Percentiles rank a stretch among this genome's conserved stretches.
These are phyloP conservation scores for Arbacia lixula DNA, from an alignment of 53 echinoderm and acorn worm species.

Conservation along the genomic window DNA sequence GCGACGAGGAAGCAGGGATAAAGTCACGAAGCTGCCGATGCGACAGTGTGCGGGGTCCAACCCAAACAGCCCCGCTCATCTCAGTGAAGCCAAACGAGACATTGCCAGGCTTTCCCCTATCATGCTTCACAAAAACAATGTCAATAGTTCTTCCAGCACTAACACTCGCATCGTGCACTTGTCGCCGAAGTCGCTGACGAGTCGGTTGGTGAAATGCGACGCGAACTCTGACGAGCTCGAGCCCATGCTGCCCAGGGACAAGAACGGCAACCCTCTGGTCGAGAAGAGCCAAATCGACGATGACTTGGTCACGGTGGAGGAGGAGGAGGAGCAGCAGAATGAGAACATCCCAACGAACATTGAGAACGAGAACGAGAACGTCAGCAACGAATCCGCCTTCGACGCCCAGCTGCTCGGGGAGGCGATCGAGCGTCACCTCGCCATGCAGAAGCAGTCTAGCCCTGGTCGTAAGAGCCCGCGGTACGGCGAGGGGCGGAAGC, in stretches of 20 bases:
- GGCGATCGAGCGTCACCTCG: conserved; percentile 91
- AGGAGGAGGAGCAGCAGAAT: conserved; percentile 35
- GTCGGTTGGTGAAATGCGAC: conserved; percentile 28
- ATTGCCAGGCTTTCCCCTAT: conserved; percentile 20
- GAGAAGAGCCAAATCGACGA: conserved; percentile 38
- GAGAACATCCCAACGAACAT: conserved; percentile 52
- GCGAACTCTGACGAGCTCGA: conserved; percentile 75
- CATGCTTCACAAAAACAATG: conserved; percentile 54
- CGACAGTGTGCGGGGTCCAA: conserved; percentile 47
- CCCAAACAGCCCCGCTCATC: conserved; percentile 52
- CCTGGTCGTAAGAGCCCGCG: conserved; percentile 68
- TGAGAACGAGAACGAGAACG: neutral
- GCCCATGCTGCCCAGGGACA: conserved; percentile 77
- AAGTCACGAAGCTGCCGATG: conserved; percentile 30
- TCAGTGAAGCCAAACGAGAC: conserved; percentile 11
- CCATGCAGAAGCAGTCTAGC: conserved; percentile 61
- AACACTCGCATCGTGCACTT: conserved; percentile 25
- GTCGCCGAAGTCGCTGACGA: conserved; percentile 43
- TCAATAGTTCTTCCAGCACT: conserved; percentile 28
- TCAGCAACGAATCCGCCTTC: conserved; percentile 59
- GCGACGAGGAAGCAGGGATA: conserved; percentile 23
- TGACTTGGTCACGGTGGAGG: conserved; percentile 63
- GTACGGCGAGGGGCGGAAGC: conserved; percentile 59
- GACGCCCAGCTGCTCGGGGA: conserved; percentile 93
- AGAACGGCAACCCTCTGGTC: conserved; percentile 71